Base-by-base conservation (phyloP, 2,888 invertebrate genomes). In the Loripinus fragilis region DNA sequence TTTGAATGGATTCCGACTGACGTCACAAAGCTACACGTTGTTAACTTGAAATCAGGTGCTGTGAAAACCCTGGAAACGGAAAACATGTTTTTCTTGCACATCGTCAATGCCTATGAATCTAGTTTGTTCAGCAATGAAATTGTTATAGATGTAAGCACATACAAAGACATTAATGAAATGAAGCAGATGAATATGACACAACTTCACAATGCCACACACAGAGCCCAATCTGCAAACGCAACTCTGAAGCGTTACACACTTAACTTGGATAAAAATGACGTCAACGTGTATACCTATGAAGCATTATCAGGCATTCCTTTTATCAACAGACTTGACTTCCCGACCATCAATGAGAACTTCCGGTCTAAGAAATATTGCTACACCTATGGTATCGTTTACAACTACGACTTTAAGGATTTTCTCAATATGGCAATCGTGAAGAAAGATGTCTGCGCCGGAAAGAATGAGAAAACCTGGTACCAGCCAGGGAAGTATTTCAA, bases 101-200 rank as follows among this genome's bases (percentile, higher is more conserved):
- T 89, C 65, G 83, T 90, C 12, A 92, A 92, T 68, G 90, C 91
- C 5, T 91, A 84, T 72, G 90, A 92, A 77, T 78, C 73, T 1
- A 25, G n/a, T 15, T 25, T 78, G n/a, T 78, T 78, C 66, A 71
- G 33, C 0, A 55, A 78, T 33, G 71, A 67, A n/a, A 65, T 89
- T 12, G 70, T 82, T 17, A 67, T 87, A 0, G 88, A 89, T 35
- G 30, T 80, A 2, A 74, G 81, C 10, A 74, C 86, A 2, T 87
- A 84, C 64, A 78, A 81, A 8, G 71, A 87, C 60, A 74, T 83
- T 0, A 50, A 71, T n/a, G 72, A 83, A 12, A 50, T 89, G n/a
- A 75, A 76, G n/a, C 72, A 52, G 20, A 74, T 89, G 65, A 70
- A 67, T 41, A 33, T 86, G 76, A 55, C 75, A 0, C 78, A 50